Evolutionary conservation across 2,888 invertebrate species (phyloP), one percentile per base, ranked within the genome.

Genomic region (Trissonchulus latispiculum): DNA sequence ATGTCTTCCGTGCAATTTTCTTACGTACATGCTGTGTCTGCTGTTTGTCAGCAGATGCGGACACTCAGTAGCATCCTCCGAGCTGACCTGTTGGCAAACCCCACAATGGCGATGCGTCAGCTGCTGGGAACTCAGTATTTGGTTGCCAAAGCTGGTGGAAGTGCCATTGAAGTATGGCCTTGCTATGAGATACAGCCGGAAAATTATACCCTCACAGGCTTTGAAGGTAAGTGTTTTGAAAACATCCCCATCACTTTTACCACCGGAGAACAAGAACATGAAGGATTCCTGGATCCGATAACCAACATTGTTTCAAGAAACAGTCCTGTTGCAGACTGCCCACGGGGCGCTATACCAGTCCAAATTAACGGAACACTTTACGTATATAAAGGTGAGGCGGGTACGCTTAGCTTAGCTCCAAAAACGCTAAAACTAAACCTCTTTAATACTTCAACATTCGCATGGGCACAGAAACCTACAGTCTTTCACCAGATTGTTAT

Each of bases 401-500:
- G 66, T 8, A 15, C 48, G 23, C 23, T 48, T 15, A 23, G 8
- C 23, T 8, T 15, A 23, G 8, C 48, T 23, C 8, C 8, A 23
- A 28, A 64, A 64, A 64, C 35, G 35, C 8, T 8, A n/a, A 64
- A 29, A 18, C 28, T 64, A 28, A 29, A 15, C 15, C 35, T 33
- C 8, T 33, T 64, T 18, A 64, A 64, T 64, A 23, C 8, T 23
- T 8, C 23, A 48, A 8, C 48, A 15, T 23, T 23, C 23, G 8
- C 8, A 48, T 48, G 48, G 48, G 23, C 23, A 8, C 35, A 32
- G 66, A 28, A 29, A n/a, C 31, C 66, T n/a, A 64, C 66, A 33
- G 28, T 64, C 31, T 64, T 64, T n/a, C 66, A 64, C n/a, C 66
- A 64, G 28, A 64, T 64, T 64, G 28, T 64, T 18, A 64, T 64